phyloP scores from a whole-genome alignment of 1,140 invertebrate species.

The Panulirus ornatus region DNA sequence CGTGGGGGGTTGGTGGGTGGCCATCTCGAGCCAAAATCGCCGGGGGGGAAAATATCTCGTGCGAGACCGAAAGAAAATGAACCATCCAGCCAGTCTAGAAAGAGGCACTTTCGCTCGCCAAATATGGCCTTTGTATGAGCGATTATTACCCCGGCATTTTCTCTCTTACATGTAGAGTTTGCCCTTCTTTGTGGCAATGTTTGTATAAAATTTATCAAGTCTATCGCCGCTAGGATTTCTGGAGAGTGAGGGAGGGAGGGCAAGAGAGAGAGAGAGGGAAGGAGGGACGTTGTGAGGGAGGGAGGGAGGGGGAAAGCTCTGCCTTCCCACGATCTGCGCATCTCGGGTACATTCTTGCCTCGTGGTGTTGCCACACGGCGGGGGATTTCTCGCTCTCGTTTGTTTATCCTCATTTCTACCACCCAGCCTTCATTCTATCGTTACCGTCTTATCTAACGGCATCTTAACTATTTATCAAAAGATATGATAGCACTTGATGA shows the following conservation, averaged over 20 bases:
- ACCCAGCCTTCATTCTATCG: background rate
- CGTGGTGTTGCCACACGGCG: background rate
- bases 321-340: slow-evolving; percentile 5
- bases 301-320: background rate
- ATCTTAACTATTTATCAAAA: too few relatives aligned
- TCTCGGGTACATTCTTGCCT: slow-evolving; percentile 1
- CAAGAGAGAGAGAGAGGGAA: background rate
- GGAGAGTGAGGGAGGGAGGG: slow-evolving; percentile 16
- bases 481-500: too few relatives aligned
- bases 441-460: too few relatives aligned
- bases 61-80: too few relatives aligned
- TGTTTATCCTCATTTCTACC: background rate
- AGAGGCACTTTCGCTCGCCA: slow-evolving; percentile 32
- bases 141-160: slow-evolving; percentile 42
- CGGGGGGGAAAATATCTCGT: too few relatives aligned
- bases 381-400: background rate
- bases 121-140: slow-evolving; percentile 41
- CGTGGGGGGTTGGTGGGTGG: too few relatives aligned
- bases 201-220: slow-evolving; percentile 60
- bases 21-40: too few relatives aligned
- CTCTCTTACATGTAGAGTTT: slow-evolving; percentile 34
- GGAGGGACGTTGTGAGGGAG: background rate
- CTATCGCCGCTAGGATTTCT: slow-evolving; percentile 44
- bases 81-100: too few relatives aligned
- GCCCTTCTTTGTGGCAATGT: slow-evolving; percentile 50